Base-by-base conservation (phyloP, 2,797 vertebrate species). In the Danio albolineatus region DNA sequence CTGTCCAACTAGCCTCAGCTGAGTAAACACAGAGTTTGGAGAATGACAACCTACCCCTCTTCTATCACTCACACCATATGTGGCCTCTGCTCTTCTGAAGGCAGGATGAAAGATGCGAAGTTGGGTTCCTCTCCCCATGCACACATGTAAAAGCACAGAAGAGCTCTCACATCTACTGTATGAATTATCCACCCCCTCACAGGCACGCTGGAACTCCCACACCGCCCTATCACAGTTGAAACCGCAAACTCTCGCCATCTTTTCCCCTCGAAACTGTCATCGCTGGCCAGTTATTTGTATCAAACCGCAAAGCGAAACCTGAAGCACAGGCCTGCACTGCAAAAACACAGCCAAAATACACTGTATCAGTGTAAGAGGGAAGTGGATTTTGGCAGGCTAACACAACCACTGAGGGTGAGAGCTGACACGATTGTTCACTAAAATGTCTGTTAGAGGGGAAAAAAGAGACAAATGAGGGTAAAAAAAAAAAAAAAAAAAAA, bases 341-440 rank as follows among this genome's bases (percentile, higher is more conserved):
- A 82, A 78, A 78, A 81, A 70, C 10, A 2, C 38, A 66, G 87
- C 84, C 62, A 85, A 90, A 85, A 87, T 64, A 60, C 80, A 82
- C 77, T 82, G 28, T 59, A 77, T 80, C 44, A 19, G 70, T 74
- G 5, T 83, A 88, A 89, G 86, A 89, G 84, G 87, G 90, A 93
- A 92, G 90, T 87, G 80, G 77, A 90, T 86, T 86, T 86, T 66
- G 80, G 84, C 69, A 65, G 46, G 84, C 90, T 92, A 92, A 90
- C 88, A 88, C 91, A 93, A 92, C 62, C 86, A 85, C 86, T 78
- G 28, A 54, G 60, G 43, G 41, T 79, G 86, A 86, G 85, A 85
- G 88, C 78, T 73, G 28, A 43, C 79, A 80, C 28, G 41, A 54
- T 53, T 53, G 16, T 61, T 51, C 16, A 6, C 59, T 38, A 36